These are phyloP conservation scores for Nephotettix cincticeps DNA, from an alignment of 1,140 invertebrate species.

Conservation along the genomic window DNA sequence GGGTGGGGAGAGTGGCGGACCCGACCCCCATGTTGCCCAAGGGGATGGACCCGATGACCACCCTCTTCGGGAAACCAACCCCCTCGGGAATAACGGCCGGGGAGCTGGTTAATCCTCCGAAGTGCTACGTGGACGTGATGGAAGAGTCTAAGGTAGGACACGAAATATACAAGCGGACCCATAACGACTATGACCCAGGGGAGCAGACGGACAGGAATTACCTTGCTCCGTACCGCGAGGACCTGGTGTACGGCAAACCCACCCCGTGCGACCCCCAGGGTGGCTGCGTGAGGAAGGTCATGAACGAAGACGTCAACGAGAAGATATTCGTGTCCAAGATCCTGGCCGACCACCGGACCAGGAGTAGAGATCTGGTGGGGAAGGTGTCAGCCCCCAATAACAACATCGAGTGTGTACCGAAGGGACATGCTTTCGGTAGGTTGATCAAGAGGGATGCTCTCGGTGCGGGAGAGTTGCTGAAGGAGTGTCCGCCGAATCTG, in stretches of 20 bases:
- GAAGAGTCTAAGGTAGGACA: not conserved
- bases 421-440: constrained; percentile 8
- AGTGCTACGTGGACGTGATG: not conserved
- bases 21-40: not conserved
- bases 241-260: not conserved
- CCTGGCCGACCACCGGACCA: not conserved
- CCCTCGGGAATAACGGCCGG: not conserved
- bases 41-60: not conserved
- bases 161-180: not conserved
- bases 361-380: not conserved
- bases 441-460: not conserved
- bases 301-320: not conserved
- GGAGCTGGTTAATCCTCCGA: not conserved
- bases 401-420: constrained; percentile 1
- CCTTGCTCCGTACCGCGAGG: not conserved
- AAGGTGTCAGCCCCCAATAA: not conserved
- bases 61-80: not conserved
- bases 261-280: constrained; percentile 5
- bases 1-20: not conserved
- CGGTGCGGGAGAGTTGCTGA: constrained; percentile 1
- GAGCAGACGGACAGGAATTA: constrained; percentile 6
- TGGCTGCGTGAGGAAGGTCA: not conserved
- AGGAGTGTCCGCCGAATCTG: not conserved
- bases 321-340: not conserved
- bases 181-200: not conserved